These are phyloP conservation scores for Formicarius rufipectus DNA, from an alignment of 2,113 vertebrate genomes.

Conservation along the genomic window DNA sequence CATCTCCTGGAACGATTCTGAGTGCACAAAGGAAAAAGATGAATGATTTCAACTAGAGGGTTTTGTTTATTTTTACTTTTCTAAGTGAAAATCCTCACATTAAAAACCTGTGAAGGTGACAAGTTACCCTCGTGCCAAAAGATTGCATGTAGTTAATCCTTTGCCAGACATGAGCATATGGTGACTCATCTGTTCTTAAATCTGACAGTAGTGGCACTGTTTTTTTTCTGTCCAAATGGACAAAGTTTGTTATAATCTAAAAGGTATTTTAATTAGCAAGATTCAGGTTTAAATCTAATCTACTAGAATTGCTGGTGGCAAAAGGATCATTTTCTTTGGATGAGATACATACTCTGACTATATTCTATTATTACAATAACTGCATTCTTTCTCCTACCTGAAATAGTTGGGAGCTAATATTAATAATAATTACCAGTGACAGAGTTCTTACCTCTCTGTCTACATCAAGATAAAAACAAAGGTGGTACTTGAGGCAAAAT, in stretches of 20 bases:
- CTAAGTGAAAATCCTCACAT: background rate
- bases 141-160: background rate
- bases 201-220: background rate
- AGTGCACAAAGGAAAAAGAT: background rate
- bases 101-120: background rate
- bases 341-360: background rate
- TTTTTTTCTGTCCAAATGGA: background rate
- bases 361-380: background rate
- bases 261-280: background rate
- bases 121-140: background rate
- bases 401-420: background rate
- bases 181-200: background rate
- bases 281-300: background rate
- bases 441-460: background rate
- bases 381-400: background rate
- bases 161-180: conserved; percentile 1
- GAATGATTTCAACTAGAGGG: background rate
- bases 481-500: background rate
- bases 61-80: background rate
- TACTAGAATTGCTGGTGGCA: background rate
- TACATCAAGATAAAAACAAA: background rate
- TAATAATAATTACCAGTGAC: background rate
- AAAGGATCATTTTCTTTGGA: background rate
- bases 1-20: background rate
- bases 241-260: background rate